Evolutionary conservation across 1,140 invertebrate species (phyloP), one percentile per base, ranked within the genome.

Genomic region (Manduca sexta): DNA sequence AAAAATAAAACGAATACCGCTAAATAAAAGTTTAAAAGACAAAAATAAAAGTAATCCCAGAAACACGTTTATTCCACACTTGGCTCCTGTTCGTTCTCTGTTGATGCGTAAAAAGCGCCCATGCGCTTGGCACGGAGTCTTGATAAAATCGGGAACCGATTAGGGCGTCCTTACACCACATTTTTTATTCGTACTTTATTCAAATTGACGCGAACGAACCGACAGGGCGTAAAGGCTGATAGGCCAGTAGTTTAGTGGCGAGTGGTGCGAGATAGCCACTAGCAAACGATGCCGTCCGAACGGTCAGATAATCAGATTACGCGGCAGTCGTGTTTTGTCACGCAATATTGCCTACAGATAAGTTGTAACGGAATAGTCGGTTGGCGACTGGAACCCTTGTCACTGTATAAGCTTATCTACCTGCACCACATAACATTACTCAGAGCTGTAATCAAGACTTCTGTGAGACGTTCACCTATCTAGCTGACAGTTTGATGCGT

Each of bases 301-400:
- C 57, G 56, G 52, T 49, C 37, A 61, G 52, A 68, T 66, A 64
- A 69, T 70, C 64, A 52, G 63, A 70, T 70, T 62, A 65, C 39
- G 38, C 39, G 35, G 21, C 43, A 60, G 62, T 62, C 40, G 64
- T 64, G 61, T 67, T 65, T 66, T 67, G 72, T 74, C 72, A 74
- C 72, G 72, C 69, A 68, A 72, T 66, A 65, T 44, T 48, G 41
- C 45, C 45, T 38, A 37, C 41, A 52, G 52, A 65, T 65, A 65
- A 61, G 55, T 60, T 65, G 56, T 52, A 50, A 55, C 47, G 18
- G 48, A 40, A 45, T 45, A 45, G 43, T 34, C 35, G 26, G 42
- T 44, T 33, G 7, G 26, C 13, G 26, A 44, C 29, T 44, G 42
- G 14, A 31, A 45, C 43, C 43, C 43, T 45, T 34, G 43, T 45